Evolutionary conservation across 1,140 invertebrate genomes (phyloP), one percentile per base, ranked within the genome.

Genomic region (Nilaparvata lugens): DNA sequence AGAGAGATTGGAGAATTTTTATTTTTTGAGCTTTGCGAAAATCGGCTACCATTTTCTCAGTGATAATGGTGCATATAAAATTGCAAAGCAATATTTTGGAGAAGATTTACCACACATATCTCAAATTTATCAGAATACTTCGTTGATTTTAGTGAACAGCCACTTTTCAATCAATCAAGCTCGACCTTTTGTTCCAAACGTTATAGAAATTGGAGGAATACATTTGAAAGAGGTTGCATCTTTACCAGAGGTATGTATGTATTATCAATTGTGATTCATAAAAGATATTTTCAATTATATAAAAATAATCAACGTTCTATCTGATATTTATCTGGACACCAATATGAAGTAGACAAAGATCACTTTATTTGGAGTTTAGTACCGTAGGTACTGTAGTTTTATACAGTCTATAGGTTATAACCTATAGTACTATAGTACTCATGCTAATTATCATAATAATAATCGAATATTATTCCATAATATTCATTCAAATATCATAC

Each of bases 161-260:
- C 71, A 74, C 59, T 66, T 67, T n/a, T 64, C 54, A 28, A 13
- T 85, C 4, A 80, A 78, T 57, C 76, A 78, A 13, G 78, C 80
- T 0, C 76, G 75, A 57, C 74, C 83, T 14, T 69, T 80, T 52
- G 76, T 81, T 0, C 79, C 84, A 0, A 79, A 78, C 61, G 72
- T 85, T 2, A 79, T 85, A 13, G 83, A 87, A 73, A 71, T 87
- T 31, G 83, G 81, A 31, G 85, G 84, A 1, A 71, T 82, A 61
- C 61, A 65, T 40, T 40, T 65, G 5, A 58, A 38, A 23, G 70
- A 81, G 58, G 65, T 79, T 0, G 79, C 82, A 62, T 73, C 75
- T 6, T 64, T 86, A 60, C 75, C 79, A 11, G 64, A 77, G 58
- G 81, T 82, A 25, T 7, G 45, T 48, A 48, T 23, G 2, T n/a